Evolutionary conservation across 2,797 vertebrate genomes (phyloP).

Genomic region (Dendrocincla tyrannina): DNA sequence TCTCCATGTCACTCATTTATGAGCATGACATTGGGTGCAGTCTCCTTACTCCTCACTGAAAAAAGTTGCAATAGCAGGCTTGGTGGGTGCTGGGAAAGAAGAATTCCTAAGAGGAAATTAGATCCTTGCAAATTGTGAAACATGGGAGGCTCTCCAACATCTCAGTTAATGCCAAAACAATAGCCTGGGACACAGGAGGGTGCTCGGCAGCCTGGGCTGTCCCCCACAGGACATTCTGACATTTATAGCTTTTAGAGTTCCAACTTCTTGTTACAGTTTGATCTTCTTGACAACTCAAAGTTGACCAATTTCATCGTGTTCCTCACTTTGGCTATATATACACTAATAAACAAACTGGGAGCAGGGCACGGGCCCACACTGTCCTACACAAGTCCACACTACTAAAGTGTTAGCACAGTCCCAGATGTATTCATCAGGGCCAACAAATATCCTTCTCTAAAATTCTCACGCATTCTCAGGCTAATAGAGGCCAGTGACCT

Average conservation of each 20-base stretch:
- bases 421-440: not conserved
- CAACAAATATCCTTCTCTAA: not conserved
- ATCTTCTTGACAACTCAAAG: not conserved
- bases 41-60: not conserved
- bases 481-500: conserved; percentile 19
- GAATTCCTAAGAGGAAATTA: not conserved
- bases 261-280: not conserved
- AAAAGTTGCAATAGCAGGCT: not conserved
- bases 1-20: not conserved
- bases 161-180: conserved; percentile 11
- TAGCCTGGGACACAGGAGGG: conserved; percentile 4
- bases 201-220: not conserved
- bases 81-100: not conserved
- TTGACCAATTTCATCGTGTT: not conserved
- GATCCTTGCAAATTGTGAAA: not conserved
- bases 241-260: conserved; percentile 5
- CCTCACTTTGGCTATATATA: not conserved
- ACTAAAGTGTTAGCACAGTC: not conserved
- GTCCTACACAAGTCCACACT: not conserved
- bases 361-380: not conserved
- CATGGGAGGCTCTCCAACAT: not conserved
- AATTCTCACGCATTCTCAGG: conserved; percentile 8
- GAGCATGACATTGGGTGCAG: not conserved
- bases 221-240: not conserved
- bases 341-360: not conserved